Conservation (phyloP, 2,888 invertebrate species). For the Parasteatoda lunata region DNA sequence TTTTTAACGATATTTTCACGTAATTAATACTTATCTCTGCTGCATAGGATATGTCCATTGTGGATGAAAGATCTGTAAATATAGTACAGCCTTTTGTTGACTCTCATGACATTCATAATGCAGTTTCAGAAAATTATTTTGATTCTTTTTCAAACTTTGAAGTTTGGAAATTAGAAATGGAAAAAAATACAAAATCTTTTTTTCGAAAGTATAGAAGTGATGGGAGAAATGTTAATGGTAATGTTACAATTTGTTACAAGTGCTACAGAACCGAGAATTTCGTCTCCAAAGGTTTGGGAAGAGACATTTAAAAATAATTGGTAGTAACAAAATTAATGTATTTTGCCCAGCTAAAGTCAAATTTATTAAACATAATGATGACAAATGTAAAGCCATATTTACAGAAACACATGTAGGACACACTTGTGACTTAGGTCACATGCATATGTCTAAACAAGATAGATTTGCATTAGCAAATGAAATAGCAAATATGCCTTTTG, state of each 20-base stretch:
- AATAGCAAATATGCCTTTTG: slow-evolving; percentile 1
- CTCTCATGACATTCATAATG: neutral
- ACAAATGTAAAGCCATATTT: neutral
- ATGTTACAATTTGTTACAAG: neutral
- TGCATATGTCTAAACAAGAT: neutral
- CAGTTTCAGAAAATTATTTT: neutral
- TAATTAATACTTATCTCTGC: too few species aligned
- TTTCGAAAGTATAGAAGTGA: neutral
- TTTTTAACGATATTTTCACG: too few species aligned
- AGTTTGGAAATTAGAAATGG: neutral
- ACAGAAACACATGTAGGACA: neutral
- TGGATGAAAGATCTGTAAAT: neutral
- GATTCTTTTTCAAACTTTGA: neutral
- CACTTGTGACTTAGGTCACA: slow-evolving; percentile 1
- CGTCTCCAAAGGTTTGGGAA: neutral
- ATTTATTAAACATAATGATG: neutral
- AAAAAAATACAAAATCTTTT: neutral
- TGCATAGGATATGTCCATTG: too few species aligned
- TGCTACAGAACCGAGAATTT: slow-evolving; percentile 13
- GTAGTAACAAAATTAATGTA: slow-evolving; percentile 10
- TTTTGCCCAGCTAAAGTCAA: slow-evolving; percentile 16
- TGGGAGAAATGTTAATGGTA: neutral
- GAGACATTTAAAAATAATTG: slow-evolving; percentile 16
- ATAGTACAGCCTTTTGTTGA: neutral
- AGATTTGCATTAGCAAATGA: neutral